A percentile compares a stretch with the other conserved stretches of the same genome.
phyloP scores from a whole-genome alignment of 2,888 invertebrate species.

The Polydrusus tereticollis region DNA sequence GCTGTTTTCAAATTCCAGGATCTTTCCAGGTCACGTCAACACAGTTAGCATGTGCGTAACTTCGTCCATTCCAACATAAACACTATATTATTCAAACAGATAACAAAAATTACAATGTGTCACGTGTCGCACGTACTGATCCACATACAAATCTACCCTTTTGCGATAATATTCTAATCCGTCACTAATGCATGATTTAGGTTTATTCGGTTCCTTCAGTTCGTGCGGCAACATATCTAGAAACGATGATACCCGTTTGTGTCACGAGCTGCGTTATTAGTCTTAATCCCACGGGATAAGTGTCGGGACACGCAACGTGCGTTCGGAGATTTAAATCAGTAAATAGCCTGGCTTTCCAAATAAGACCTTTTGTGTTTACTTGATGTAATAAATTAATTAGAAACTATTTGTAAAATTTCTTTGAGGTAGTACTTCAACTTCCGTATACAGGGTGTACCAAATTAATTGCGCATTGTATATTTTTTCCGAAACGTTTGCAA shows the following conservation, averaged over 20 bases:
- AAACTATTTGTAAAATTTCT: background rate
- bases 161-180: constrained; percentile 13
- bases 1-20: too few relatives aligned
- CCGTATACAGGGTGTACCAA: too few relatives aligned
- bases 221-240: constrained; percentile 35
- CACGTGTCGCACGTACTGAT: background rate
- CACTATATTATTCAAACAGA: too few relatives aligned
- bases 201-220: constrained; percentile 17
- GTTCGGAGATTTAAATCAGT: constrained; percentile 21
- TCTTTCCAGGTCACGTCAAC: too few relatives aligned
- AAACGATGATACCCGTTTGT: constrained; percentile 32
- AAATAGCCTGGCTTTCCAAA: background rate
- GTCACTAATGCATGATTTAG: constrained; percentile 10
- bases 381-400: background rate
- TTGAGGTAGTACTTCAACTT: too few relatives aligned
- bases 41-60: too few relatives aligned
- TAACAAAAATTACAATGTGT: background rate
- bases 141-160: constrained; percentile 1
- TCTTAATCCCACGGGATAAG: constrained; percentile 36
- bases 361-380: background rate
- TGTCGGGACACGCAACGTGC: constrained; percentile 38
- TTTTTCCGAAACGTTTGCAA: too few relatives aligned
- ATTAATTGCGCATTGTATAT: too few relatives aligned
- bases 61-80: too few relatives aligned
- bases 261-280: constrained; percentile 16